Evolutionary conservation across 2,888 invertebrate genomes (phyloP).

Genomic region (Brachypalpus laphriformis): DNA sequence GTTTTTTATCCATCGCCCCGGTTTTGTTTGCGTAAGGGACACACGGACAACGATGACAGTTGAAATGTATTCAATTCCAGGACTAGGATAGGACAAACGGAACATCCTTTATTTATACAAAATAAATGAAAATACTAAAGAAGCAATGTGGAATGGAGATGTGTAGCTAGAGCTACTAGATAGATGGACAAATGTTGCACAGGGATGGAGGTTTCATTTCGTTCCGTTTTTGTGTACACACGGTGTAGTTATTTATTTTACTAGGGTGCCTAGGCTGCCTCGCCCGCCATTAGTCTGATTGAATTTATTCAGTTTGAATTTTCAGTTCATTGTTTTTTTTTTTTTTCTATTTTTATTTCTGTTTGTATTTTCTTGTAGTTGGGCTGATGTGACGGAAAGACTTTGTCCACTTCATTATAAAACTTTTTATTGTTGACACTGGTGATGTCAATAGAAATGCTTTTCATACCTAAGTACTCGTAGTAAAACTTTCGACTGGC

Average conservation of each 20-base stretch:
- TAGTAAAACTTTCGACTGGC: background rate
- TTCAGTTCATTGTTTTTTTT: constrained; percentile 70
- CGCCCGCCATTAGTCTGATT: constrained; percentile 72
- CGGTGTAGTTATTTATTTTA: constrained; percentile 67
- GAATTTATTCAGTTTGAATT: constrained; percentile 74
- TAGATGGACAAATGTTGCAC: background rate
- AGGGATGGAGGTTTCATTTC: constrained; percentile 54
- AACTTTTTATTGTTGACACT: constrained; percentile 25
- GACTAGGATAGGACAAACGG: constrained; percentile 60
- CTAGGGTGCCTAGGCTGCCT: constrained; percentile 48
- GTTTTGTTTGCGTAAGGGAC: constrained; percentile 66
- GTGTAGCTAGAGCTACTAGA: constrained; percentile 1
- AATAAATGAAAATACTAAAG: constrained; percentile 74
- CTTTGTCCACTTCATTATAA: constrained; percentile 34
- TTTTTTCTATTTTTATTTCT: constrained; percentile 5
- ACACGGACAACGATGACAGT: constrained; percentile 60
- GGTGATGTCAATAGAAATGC: background rate
- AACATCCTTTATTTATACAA: constrained; percentile 74
- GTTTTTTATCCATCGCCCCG: constrained; percentile 66
- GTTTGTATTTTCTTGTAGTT: constrained; percentile 43
- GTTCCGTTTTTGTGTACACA: constrained; percentile 49
- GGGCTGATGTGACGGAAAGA: constrained; percentile 29
- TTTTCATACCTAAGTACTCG: constrained; percentile 1
- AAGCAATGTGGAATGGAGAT: constrained; percentile 46
- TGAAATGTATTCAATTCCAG: constrained; percentile 71